A percentile compares a stretch with the other conserved stretches of the same genome.
These are phyloP conservation scores for Sarcophaga rosellei DNA, from an alignment of 2,888 invertebrate genomes.

Conservation along the genomic window DNA sequence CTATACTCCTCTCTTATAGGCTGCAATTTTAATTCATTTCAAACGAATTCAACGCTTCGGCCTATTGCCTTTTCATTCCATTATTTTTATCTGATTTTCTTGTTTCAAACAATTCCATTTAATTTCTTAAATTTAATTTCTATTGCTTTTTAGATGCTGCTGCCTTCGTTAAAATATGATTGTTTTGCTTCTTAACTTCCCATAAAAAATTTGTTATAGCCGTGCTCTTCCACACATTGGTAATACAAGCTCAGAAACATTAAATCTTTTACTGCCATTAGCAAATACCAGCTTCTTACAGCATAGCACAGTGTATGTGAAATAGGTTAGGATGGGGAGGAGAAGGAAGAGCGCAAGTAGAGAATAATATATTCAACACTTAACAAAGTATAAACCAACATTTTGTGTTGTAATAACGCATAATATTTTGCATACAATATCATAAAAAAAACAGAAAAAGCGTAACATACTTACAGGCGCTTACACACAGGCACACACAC, in stretches of 20 bases:
- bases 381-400: slow-evolving; percentile 60
- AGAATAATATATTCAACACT: slow-evolving; percentile 60
- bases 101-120: too few relatives aligned
- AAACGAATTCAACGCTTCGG: too few relatives aligned
- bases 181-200: not conserved
- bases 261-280: slow-evolving; percentile 47
- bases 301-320: not conserved
- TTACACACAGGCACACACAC: not conserved
- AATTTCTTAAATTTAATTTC: slow-evolving; percentile 11
- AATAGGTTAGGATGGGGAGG: not conserved
- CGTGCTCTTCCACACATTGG: not conserved
- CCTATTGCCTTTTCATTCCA: too few relatives aligned
- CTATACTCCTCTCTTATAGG: too few relatives aligned
- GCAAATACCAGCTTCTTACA: not conserved
- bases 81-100: too few relatives aligned
- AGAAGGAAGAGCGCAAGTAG: not conserved
- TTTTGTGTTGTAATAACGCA: slow-evolving; percentile 57
- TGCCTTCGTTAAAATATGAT: slow-evolving; percentile 17
- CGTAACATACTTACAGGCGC: slow-evolving; percentile 2
- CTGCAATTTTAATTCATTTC: too few relatives aligned
- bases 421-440: slow-evolving; percentile 54
- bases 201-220: not conserved
- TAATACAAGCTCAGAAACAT: slow-evolving; percentile 9
- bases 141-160: not conserved
- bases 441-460: slow-evolving; percentile 10